A percentile compares a stretch with the other conserved stretches of the same genome.
These are phyloP conservation scores for Uria lomvia DNA, from an alignment of 2,113 vertebrate species.

Conservation along the genomic window DNA sequence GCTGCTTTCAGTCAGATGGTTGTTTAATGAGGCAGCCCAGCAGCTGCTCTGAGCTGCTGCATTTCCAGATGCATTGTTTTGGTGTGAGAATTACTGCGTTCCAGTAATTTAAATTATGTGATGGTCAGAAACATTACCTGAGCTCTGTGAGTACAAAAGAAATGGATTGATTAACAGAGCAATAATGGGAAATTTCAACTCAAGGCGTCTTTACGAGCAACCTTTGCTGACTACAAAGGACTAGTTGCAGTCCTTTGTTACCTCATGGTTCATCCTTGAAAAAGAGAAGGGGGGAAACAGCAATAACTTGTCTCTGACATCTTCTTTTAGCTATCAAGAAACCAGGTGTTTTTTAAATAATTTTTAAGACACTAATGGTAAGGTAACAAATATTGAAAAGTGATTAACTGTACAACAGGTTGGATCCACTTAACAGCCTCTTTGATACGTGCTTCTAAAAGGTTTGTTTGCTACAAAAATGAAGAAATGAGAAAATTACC, in stretches of 20 bases:
- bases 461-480: background rate
- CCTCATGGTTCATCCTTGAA: background rate
- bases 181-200: background rate
- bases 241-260: background rate
- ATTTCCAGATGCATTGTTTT: background rate
- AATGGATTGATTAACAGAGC: background rate
- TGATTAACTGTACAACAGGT: background rate
- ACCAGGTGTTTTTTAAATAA: background rate
- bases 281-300: background rate
- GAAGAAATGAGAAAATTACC: constrained; percentile 48
- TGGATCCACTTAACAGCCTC: background rate
- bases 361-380: background rate
- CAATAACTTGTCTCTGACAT: background rate
- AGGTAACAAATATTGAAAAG: background rate
- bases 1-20: background rate
- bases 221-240: background rate
- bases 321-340: background rate
- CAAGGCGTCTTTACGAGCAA: background rate
- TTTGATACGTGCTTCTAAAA: background rate
- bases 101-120: background rate
- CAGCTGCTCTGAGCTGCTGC: background rate
- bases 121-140: background rate
- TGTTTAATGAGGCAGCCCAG: background rate
- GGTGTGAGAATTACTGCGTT: background rate
- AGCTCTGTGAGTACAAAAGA: background rate